phyloP scores from a whole-genome alignment of 2,113 vertebrate species.

The Sphyrna mokarran region DNA sequence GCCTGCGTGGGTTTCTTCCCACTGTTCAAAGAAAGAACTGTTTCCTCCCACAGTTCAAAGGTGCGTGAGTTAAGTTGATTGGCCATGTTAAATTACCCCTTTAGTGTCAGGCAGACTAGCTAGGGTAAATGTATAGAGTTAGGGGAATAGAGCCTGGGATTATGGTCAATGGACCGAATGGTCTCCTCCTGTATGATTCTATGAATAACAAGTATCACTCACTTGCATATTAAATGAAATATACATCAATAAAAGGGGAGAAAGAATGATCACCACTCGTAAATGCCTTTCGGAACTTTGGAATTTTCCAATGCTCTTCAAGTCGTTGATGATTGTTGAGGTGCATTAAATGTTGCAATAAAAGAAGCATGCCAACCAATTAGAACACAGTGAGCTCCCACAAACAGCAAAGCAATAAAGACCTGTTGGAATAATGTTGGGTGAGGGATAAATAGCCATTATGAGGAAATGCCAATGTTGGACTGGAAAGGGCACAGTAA shows the following conservation, averaged over 20 bases:
- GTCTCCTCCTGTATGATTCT: too few relatives aligned
- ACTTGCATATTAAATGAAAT: neutral
- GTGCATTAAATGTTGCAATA: neutral
- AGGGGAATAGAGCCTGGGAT: too few relatives aligned
- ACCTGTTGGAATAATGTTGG: neutral
- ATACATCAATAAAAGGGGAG: neutral
- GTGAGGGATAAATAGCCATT: neutral
- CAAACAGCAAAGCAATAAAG: neutral
- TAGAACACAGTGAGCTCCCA: neutral
- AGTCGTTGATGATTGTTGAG: neutral
- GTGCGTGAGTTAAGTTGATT: too few relatives aligned
- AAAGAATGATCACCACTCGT: neutral
- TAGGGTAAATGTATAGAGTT: too few relatives aligned
- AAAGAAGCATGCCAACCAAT: neutral
- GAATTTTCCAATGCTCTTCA: neutral
- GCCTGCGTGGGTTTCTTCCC: too few relatives aligned
- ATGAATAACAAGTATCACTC: neutral
- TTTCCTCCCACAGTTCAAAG: too few relatives aligned
- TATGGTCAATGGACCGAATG: too few relatives aligned
- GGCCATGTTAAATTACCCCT: too few relatives aligned
- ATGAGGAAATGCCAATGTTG: too few relatives aligned
- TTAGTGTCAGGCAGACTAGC: too few relatives aligned
- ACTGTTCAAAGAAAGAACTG: too few relatives aligned
- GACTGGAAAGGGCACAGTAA: too few relatives aligned
- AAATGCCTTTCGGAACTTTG: neutral